Percentiles rank a stretch among this genome's conserved stretches.
Evolutionary conservation across 2,113 vertebrate species (phyloP).

Genomic region (Brachypodius melanocephalos): DNA sequence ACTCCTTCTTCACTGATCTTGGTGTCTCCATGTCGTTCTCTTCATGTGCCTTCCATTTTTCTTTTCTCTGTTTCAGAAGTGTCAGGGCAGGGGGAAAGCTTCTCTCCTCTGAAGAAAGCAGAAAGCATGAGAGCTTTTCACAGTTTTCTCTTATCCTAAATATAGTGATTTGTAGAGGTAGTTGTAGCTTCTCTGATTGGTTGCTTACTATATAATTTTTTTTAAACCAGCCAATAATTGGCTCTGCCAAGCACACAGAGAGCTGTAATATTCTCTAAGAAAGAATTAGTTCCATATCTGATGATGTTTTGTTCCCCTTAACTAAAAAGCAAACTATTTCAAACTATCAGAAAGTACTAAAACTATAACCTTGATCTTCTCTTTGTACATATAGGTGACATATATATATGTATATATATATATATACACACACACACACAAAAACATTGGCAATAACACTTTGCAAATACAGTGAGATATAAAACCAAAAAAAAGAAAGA

Average conservation of each 20-base stretch:
- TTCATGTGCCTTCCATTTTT: not conserved
- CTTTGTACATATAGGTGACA: not conserved
- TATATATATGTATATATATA: not conserved
- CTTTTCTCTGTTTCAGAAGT: not conserved
- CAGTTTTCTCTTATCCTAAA: not conserved
- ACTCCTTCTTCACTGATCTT: not conserved
- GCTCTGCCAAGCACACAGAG: not conserved
- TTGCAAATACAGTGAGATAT: not conserved
- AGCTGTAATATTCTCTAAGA: not conserved
- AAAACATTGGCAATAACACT: not conserved
- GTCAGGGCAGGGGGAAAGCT: rapidly evolving
- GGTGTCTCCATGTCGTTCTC: not conserved
- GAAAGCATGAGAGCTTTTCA: not conserved
- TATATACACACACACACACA: not conserved
- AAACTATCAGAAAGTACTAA: not conserved
- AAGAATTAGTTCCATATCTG: rapidly evolving
- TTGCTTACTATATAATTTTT: not conserved
- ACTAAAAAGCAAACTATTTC: not conserved
- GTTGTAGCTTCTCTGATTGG: not conserved
- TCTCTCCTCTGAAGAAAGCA: not conserved
- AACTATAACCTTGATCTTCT: not conserved
- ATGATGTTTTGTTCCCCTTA: not conserved
- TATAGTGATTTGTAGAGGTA: too few relatives aligned
- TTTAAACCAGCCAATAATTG: not conserved
- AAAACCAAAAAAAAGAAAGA: not conserved